Evolutionary conservation across 2,888 invertebrate genomes (phyloP), one percentile per base, ranked within the genome.

Genomic region (Diarsia mendica): DNA sequence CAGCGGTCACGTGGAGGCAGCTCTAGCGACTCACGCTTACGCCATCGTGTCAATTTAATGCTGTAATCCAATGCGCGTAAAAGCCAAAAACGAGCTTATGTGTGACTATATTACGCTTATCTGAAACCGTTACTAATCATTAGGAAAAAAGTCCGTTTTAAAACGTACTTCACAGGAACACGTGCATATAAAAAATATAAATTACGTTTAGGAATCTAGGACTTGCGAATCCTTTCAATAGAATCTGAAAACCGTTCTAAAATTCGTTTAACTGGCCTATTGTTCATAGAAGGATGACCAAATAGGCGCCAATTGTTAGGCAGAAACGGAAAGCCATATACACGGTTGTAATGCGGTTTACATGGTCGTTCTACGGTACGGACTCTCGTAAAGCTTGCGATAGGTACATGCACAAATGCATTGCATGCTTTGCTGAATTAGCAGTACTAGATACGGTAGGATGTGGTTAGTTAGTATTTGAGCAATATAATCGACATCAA

Each of bases 331-430:
- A 58, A 46, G 15, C 23, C 28, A 11, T 64, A 23, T 13, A 55
- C 4, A 4, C 15, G 49, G 15, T 20, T 51, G 49, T 76, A 33
- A 71, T 51, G 55, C 44, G 49, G 74, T 51, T 51, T 58, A 68
- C 46, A 64, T 23, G 64, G 39, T 55, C 20, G 64, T 64, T 39
- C 15, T 67, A 39, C 61, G 39, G 68, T 66, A 73, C 49, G 60
- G 48, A 77, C 61, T 20, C 76, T 77, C 68, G 75, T 84, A 84
- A 79, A 78, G 39, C 49, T 60, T 67, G 72, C 28, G 53, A 67
- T 78, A 77, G 72, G n/a, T n/a, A n/a, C 28, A 28, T 28, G 28
- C 85, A 84, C 72, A n/a, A n/a, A n/a, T n/a, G n/a, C n/a, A n/a
- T n/a, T n/a, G n/a, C n/a, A 84, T 46, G 46, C 39, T 49, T 72